Percentiles rank a stretch among this genome's conserved stretches.
Conservation (phyloP, 2,113 vertebrate species). For the Pachycephala philippinensis region DNA sequence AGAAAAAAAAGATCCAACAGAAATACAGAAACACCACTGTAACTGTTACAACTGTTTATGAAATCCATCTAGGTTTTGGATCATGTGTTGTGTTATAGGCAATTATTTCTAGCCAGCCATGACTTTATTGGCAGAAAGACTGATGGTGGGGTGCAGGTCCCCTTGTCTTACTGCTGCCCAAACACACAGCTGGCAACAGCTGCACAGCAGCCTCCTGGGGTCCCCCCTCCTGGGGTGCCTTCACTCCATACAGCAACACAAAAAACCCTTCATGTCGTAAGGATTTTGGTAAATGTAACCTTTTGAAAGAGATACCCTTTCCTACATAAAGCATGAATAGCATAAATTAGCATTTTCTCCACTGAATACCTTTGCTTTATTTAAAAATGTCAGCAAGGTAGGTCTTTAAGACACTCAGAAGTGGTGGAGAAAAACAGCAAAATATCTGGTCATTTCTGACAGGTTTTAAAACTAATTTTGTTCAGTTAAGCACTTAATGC, state of each 20-base stretch:
- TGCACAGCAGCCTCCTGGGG: background rate
- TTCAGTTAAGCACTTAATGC: background rate
- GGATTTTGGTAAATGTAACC: background rate
- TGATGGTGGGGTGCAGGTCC: background rate
- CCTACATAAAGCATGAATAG: background rate
- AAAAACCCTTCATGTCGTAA: background rate
- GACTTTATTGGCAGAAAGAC: background rate
- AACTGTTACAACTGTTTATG: background rate
- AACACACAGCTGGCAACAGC: background rate
- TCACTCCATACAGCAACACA: background rate
- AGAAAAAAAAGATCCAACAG: background rate
- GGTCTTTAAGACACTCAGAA: background rate
- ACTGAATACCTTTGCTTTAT: background rate
- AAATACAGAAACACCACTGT: background rate
- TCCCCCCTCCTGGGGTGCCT: background rate
- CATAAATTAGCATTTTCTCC: background rate
- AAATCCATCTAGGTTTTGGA: background rate
- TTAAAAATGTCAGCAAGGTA: background rate
- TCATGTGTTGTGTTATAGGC: background rate
- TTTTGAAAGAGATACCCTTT: background rate
- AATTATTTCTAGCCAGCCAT: background rate
- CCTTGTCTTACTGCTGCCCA: background rate
- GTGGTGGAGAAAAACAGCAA: background rate
- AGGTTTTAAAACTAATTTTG: background rate
- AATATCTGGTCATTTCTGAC: background rate